Evolutionary conservation across 2,797 vertebrate species (phyloP).

Genomic region (Salmo trutta): DNA sequence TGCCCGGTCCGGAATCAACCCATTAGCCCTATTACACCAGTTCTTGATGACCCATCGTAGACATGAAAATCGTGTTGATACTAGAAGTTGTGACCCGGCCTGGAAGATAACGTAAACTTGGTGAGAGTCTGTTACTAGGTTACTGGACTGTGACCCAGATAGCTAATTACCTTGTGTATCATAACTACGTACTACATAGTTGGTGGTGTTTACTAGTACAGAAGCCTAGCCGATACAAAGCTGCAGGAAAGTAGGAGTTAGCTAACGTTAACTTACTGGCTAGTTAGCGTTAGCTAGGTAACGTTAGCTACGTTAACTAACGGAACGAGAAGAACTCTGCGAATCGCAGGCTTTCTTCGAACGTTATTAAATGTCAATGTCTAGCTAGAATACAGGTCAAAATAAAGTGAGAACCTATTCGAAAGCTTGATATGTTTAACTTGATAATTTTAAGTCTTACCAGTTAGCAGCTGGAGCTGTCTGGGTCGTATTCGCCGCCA

Average conservation of each 20-base stretch:
- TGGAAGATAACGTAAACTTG: no score
- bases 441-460: slow-evolving; percentile 57
- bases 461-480: slow-evolving; percentile 67
- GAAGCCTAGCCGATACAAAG: background rate
- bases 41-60: no score
- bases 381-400: background rate
- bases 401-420: background rate
- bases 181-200: no score
- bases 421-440: background rate
- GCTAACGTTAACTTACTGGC: background rate
- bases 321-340: background rate
- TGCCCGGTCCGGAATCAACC: no score
- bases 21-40: no score
- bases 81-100: no score
- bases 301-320: background rate
- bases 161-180: no score
- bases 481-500: slow-evolving; percentile 80
- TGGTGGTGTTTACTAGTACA: background rate
- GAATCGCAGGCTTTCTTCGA: background rate
- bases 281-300: background rate
- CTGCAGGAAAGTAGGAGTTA: no score
- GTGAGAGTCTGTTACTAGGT: no score
- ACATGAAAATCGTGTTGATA: no score
- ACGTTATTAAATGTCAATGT: background rate
- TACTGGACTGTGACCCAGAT: no score